Percentiles rank a stretch among this genome's conserved stretches.
Conservation (phyloP, 2,797 vertebrate genomes). For the Adelosebastes latens region DNA sequence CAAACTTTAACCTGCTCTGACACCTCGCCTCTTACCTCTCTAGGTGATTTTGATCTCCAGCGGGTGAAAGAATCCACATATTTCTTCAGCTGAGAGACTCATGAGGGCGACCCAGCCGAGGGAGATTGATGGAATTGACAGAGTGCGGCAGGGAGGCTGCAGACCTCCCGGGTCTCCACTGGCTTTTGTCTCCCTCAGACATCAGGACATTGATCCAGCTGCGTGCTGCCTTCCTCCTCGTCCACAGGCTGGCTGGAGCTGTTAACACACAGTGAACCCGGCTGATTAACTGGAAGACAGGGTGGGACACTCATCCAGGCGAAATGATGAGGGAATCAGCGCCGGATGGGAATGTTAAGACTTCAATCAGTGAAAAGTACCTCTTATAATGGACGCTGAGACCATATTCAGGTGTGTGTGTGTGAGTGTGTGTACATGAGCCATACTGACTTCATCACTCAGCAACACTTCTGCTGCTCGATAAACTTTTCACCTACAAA, state of each 20-base stretch:
- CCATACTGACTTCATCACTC: neutral
- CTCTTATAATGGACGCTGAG: conserved; percentile 7
- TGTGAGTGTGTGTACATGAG: neutral
- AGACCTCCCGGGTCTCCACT: neutral
- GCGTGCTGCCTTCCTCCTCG: conserved; percentile 39
- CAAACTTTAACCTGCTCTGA: conserved; percentile 28
- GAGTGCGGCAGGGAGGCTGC: conserved; percentile 44
- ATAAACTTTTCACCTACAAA: conserved; percentile 7
- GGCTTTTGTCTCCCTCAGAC: conserved; percentile 46
- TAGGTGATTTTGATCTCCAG: conserved; percentile 91
- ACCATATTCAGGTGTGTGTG: conserved; percentile 1
- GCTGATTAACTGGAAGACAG: conserved; percentile 48
- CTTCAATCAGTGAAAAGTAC: conserved; percentile 45
- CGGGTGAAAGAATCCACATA: conserved; percentile 91
- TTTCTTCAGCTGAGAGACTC: conserved; percentile 93
- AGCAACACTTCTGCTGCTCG: conserved; percentile 16
- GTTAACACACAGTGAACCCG: conserved; percentile 18
- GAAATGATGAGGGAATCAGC: conserved; percentile 41
- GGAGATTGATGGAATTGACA: conserved; percentile 68
- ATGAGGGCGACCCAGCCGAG: conserved; percentile 15
- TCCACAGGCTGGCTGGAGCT: conserved; percentile 10
- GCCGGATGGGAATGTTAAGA: conserved; percentile 18
- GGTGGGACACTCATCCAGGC: conserved; percentile 26
- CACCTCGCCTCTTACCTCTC: conserved; percentile 37
- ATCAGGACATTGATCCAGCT: conserved; percentile 64